Percentiles rank a stretch among this genome's conserved stretches.
phyloP scores from a whole-genome alignment of 2,888 invertebrate genomes.

The Spisula subtruncata region DNA sequence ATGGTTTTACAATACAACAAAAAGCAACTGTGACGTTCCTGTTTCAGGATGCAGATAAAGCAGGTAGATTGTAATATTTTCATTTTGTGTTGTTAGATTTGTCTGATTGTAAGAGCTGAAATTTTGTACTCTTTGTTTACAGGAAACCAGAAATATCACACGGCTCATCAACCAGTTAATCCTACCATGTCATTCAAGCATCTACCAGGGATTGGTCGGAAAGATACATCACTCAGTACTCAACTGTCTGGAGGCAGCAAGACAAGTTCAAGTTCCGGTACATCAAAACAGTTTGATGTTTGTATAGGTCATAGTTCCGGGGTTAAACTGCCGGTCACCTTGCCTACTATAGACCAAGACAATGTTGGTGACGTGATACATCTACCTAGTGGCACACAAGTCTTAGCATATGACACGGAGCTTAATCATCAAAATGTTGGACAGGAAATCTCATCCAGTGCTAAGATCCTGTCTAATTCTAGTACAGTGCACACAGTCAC shows the following conservation, averaged over 20 bases:
- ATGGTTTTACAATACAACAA: no score
- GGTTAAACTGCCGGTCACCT: background rate
- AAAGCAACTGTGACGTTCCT: no score
- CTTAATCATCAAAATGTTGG: background rate
- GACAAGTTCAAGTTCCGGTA: background rate
- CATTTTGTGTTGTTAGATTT: no score
- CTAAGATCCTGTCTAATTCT: background rate
- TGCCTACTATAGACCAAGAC: slow-evolving; percentile 30
- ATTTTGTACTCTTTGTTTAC: background rate
- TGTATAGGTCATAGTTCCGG: slow-evolving; percentile 13
- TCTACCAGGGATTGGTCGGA: background rate
- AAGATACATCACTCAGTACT: background rate
- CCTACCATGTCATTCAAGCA: background rate
- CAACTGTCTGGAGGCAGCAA: background rate
- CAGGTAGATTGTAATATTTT: no score
- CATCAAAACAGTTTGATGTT: slow-evolving; percentile 8
- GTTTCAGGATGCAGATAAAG: no score
- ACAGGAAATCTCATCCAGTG: background rate
- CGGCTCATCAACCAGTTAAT: slow-evolving; percentile 31
- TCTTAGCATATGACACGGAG: background rate
- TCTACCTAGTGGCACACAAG: slow-evolving; percentile 3
- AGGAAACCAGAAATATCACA: slow-evolving; percentile 49
- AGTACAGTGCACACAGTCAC: background rate
- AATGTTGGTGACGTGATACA: slow-evolving; percentile 25
- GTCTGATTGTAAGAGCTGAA: no score